phyloP scores from a whole-genome alignment of 2,113 vertebrate genomes.

The Rattus norvegicus region DNA sequence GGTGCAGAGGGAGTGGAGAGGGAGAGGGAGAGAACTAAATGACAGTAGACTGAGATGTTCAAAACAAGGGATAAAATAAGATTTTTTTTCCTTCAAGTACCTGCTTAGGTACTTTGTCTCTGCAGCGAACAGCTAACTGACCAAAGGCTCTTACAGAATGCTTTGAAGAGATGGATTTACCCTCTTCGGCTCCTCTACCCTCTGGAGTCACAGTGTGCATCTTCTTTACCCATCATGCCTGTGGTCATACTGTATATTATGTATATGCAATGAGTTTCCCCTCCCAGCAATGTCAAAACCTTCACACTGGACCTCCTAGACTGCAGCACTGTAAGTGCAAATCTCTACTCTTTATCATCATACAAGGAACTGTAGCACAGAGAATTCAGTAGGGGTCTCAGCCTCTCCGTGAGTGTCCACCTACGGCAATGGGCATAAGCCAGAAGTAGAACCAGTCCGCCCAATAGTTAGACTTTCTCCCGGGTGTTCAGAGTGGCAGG shows the following conservation, averaged over 20 bases:
- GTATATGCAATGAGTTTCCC: too few relatives aligned
- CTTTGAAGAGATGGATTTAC: background rate
- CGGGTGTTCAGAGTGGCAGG: background rate
- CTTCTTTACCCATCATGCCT: background rate
- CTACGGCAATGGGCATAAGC: background rate
- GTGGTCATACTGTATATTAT: background rate
- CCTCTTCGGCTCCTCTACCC: background rate
- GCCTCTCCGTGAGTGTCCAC: background rate
- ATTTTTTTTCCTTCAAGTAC: background rate
- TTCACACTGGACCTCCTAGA: background rate
- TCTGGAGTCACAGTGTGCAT: background rate
- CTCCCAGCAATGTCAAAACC: background rate
- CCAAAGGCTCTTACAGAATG: background rate
- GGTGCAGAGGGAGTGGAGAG: background rate
- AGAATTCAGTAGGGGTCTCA: background rate
- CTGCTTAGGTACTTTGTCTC: background rate
- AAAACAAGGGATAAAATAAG: background rate
- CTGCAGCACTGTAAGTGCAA: background rate
- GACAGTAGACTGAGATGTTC: too few relatives aligned
- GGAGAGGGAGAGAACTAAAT: background rate
- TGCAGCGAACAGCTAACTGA: background rate
- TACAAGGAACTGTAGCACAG: background rate
- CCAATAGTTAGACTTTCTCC: background rate
- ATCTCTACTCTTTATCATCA: background rate
- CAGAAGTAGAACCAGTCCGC: background rate